Conservation (phyloP, 1,140 invertebrate species). For the Dendroctonus valens region DNA sequence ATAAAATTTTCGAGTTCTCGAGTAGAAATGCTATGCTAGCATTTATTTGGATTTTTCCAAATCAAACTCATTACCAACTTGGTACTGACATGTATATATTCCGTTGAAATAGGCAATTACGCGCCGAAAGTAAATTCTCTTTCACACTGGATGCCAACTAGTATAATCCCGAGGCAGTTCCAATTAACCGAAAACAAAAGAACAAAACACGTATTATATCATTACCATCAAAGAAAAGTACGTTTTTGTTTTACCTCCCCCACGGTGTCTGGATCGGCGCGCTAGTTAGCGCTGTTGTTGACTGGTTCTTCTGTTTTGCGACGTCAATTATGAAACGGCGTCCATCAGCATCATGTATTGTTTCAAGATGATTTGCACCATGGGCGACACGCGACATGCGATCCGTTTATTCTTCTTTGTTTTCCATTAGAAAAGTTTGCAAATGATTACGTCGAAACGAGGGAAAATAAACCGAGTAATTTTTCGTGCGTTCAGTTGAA, state of each 20-base stretch:
- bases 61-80: too few species aligned
- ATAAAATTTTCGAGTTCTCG: too few species aligned
- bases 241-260: conserved; percentile 31
- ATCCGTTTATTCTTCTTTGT: conserved; percentile 12
- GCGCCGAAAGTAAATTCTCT: too few species aligned
- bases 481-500: neutral
- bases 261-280: conserved; percentile 29
- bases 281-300: conserved; percentile 32
- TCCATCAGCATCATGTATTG: conserved; percentile 20
- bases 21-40: too few species aligned
- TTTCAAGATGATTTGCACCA: conserved; percentile 31
- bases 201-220: conserved; percentile 41
- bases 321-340: conserved; percentile 31
- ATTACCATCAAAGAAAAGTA: conserved; percentile 33
- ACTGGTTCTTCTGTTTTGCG: conserved; percentile 31
- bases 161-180: neutral
- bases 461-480: neutral
- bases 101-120: too few species aligned
- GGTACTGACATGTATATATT: too few species aligned
- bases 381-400: conserved; percentile 22
- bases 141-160: neutral
- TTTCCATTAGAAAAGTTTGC: neutral
- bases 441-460: neutral
- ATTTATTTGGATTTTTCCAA: too few species aligned
- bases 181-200: conserved; percentile 27